A percentile compares a stretch with the other conserved stretches of the same genome.
These are phyloP conservation scores for Acanthochromis polyacanthus DNA, from an alignment of 2,113 vertebrate genomes.

Conservation along the genomic window DNA sequence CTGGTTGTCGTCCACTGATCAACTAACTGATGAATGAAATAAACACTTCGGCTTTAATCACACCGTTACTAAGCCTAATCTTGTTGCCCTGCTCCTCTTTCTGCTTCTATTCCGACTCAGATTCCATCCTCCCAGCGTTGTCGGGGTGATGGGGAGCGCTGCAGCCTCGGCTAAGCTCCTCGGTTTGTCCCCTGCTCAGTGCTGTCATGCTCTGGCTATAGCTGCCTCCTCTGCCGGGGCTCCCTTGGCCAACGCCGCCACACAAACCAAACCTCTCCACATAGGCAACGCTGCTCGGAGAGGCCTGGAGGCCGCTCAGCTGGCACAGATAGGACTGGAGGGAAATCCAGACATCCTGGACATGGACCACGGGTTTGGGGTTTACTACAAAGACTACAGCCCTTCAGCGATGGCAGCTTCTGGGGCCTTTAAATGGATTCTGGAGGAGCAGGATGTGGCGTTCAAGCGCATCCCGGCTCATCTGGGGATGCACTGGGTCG, in stretches of 20 bases:
- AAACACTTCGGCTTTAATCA: not conserved
- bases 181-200: constrained; percentile 82
- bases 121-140: constrained; percentile 94
- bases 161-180: constrained; percentile 92
- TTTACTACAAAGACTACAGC: constrained; percentile 91
- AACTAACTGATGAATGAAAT: not conserved
- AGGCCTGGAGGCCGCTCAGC: constrained; percentile 89
- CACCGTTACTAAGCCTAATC: not conserved
- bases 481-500: constrained; percentile 93
- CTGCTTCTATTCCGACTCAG: constrained; percentile 72
- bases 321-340: constrained; percentile 89
- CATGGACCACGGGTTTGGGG: constrained; percentile 87
- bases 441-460: constrained; percentile 92
- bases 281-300: constrained; percentile 89
- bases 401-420: constrained; percentile 79
- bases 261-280: constrained; percentile 94
- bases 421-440: constrained; percentile 85
- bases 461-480: constrained; percentile 94
- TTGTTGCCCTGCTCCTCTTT: not conserved
- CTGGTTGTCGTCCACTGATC: too few relatives aligned
- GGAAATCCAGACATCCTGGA: constrained; percentile 91
- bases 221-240: constrained; percentile 93
- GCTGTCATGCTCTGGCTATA: constrained; percentile 89
- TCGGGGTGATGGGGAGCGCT: constrained; percentile 93
- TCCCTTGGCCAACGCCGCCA: constrained; percentile 94